Percentiles rank a stretch among this genome's conserved stretches.
These are phyloP conservation scores for Limnephilus marmoratus DNA, from an alignment of 2,888 invertebrate species.

Conservation along the genomic window DNA sequence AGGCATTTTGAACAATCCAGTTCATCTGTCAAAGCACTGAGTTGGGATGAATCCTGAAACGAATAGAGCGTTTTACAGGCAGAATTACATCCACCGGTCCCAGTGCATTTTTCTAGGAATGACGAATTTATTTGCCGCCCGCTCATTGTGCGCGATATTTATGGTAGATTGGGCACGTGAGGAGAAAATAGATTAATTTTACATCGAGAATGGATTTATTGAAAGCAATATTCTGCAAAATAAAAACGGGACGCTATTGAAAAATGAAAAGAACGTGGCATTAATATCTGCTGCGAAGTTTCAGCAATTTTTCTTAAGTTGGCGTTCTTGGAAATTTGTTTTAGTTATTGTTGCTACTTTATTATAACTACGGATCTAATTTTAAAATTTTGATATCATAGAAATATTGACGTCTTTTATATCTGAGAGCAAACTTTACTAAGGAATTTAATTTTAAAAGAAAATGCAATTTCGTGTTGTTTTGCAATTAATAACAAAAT, in stretches of 20 bases:
- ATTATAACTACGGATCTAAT: not conserved
- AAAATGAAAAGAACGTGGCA: not conserved
- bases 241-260: not conserved
- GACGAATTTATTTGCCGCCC: conserved; percentile 51
- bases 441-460: too few relatives aligned
- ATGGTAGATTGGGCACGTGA: conserved; percentile 34
- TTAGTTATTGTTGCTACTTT: not conserved
- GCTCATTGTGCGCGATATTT: conserved; percentile 48
- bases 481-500: too few relatives aligned
- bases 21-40: too few relatives aligned
- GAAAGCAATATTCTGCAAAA: conserved; percentile 23
- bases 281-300: not conserved
- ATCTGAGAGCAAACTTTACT: too few relatives aligned
- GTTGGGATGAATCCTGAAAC: too few relatives aligned
- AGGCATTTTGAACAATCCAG: too few relatives aligned
- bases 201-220: conserved; percentile 38
- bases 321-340: not conserved
- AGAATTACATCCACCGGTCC: not conserved
- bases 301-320: not conserved
- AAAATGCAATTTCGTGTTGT: too few relatives aligned
- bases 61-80: not conserved
- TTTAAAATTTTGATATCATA: too few relatives aligned
- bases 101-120: not conserved
- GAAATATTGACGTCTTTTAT: too few relatives aligned
- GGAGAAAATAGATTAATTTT: conserved; percentile 38